Base-by-base conservation (phyloP, 64 coral and sea anemone genomes). In the Dendronephthya gigantea region DNA sequence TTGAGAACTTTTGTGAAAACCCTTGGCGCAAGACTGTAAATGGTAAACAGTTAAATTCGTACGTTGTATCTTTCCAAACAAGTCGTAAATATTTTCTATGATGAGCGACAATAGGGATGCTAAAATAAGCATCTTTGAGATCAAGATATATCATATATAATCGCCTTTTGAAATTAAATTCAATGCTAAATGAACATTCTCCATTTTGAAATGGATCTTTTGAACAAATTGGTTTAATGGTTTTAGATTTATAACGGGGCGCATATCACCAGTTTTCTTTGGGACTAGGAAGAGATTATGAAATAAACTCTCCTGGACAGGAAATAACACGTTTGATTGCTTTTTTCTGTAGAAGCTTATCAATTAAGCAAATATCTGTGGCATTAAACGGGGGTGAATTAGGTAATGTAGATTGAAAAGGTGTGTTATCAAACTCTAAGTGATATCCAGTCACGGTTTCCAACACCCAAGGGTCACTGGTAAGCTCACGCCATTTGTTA, bases 1-100 rank as follows among this genome's bases (percentile, higher is more conserved):
- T 93, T 93, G 1, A 90, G 83, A 52, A 87, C 36, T 51, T 93
- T 90, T 9, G 92, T 90, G 33, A 93, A 93, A 32, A 93, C 88
- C 38, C 88, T 90, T 1, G 88, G 92, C 7, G 92, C 88, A 17
- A 90, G 47, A 65, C 85, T 93, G 39, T 93, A 90, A 93, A 87
- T 41, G 88, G 88, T 85, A 90, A 66, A 86, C 88, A n/a, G n/a
- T n/a, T n/a, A n/a, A n/a, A n/a, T n/a, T n/a, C n/a, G n/a, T n/a
- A n/a, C n/a, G n/a, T n/a, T n/a, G n/a, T n/a, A n/a, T n/a, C n/a
- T n/a, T n/a, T n/a, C n/a, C n/a, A n/a, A n/a, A n/a, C n/a, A n/a
- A n/a, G n/a, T n/a, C n/a, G n/a, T n/a, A n/a, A n/a, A n/a, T n/a
- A n/a, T n/a, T n/a, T n/a, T n/a, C n/a, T n/a, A n/a, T n/a, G n/a